Percentiles rank a stretch among this genome's conserved stretches.
Evolutionary conservation across 2,113 vertebrate species (phyloP).

Genomic region (Scatophagus argus): DNA sequence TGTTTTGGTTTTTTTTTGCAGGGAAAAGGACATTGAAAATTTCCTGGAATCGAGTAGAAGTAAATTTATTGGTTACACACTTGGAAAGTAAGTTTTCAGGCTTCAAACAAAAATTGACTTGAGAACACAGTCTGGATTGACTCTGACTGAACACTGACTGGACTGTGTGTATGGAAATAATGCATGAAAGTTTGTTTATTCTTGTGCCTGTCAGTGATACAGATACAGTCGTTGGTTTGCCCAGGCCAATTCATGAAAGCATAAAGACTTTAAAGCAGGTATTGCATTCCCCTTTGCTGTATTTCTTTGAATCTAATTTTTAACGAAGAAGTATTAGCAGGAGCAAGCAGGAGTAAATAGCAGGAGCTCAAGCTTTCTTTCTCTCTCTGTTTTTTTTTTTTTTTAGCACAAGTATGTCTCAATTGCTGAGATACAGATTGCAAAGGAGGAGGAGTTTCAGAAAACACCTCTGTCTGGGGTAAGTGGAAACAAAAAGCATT

Average conservation of each 20-base stretch:
- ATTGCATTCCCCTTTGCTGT: neutral
- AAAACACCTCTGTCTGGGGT: constrained; percentile 96
- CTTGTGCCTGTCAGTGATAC: constrained; percentile 88
- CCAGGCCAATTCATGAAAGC: constrained; percentile 97
- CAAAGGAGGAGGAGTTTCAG: constrained; percentile 94
- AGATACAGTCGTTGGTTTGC: constrained; percentile 95
- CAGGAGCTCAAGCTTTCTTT: neutral
- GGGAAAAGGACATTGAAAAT: constrained; percentile 98
- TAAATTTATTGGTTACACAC: constrained; percentile 98
- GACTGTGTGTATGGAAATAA: neutral
- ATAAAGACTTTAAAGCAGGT: constrained; percentile 97
- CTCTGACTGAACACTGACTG: neutral
- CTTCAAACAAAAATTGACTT: neutral
- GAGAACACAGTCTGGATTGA: neutral
- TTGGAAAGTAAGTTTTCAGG: constrained; percentile 88
- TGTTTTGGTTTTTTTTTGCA: no score
- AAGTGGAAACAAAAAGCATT: constrained; percentile 63
- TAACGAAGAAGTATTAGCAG: neutral
- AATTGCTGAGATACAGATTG: constrained; percentile 93
- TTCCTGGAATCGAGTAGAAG: constrained; percentile 98
- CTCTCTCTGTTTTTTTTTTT: neutral
- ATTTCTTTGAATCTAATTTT: neutral
- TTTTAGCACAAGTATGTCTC: constrained; percentile 96
- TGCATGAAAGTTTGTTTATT: neutral
- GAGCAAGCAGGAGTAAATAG: no score